Evolutionary conservation across 2,113 vertebrate genomes (phyloP).

Genomic region (Nipponia nippon): DNA sequence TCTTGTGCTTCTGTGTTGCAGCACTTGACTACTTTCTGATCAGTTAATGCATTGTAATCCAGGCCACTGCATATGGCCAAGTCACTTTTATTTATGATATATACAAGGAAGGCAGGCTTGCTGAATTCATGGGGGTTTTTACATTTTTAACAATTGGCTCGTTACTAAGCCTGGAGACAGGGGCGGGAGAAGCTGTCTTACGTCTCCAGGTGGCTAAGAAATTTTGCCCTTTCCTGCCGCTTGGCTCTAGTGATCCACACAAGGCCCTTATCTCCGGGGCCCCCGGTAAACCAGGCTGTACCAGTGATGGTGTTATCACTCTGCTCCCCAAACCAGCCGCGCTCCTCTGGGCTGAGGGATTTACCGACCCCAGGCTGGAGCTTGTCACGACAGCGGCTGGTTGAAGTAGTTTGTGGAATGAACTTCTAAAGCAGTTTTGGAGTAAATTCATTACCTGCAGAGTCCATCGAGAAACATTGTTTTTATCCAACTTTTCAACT

Average conservation of each 20-base stretch:
- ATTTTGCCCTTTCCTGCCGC: not conserved
- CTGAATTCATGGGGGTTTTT: not conserved
- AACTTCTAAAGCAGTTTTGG: not conserved
- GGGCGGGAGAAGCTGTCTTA: not conserved
- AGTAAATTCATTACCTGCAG: not conserved
- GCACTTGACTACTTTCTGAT: not conserved
- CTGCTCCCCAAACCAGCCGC: not conserved
- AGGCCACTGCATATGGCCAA: not conserved
- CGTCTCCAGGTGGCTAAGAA: not conserved
- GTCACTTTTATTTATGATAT: not conserved
- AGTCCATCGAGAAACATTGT: not conserved
- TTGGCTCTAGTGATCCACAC: not conserved
- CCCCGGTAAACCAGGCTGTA: not conserved
- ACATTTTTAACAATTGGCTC: not conserved
- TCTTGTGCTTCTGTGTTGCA: not conserved
- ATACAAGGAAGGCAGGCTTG: not conserved
- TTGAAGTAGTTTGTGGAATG: not conserved
- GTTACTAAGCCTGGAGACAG: not conserved
- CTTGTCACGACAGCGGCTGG: not conserved
- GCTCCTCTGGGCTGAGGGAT: not conserved
- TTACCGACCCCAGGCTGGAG: not conserved
- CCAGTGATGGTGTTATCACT: fast-evolving
- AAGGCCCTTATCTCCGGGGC: not conserved
- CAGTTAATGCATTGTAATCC: not conserved
- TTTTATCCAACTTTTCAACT: not conserved